Evolutionary conservation across 2,113 vertebrate genomes (phyloP).

Genomic region (Hemichromis elongatus): DNA sequence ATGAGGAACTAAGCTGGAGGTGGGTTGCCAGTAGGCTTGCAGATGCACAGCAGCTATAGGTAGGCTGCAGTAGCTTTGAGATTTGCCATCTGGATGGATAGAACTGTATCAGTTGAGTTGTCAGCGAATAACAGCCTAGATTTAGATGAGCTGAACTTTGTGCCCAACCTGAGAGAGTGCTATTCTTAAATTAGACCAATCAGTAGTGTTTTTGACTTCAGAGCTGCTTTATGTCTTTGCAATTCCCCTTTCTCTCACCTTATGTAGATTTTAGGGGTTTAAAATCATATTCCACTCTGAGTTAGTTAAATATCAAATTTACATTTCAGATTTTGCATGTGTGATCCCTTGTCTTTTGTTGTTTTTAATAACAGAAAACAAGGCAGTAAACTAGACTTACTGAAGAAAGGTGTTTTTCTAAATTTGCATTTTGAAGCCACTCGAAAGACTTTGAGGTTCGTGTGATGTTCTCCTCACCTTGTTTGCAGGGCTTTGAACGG

Average conservation of each 20-base stretch:
- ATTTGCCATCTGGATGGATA: background rate
- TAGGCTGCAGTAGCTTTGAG: background rate
- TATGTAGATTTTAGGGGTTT: background rate
- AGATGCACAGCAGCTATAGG: background rate
- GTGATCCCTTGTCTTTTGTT: background rate
- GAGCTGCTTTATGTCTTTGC: background rate
- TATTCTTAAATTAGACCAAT: background rate
- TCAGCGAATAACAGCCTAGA: background rate
- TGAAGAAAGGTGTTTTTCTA: background rate
- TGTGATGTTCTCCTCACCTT: slow-evolving; percentile 8
- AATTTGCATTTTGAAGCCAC: background rate
- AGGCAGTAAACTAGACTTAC: background rate
- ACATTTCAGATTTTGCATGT: background rate
- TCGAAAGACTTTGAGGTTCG: background rate
- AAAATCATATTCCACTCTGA: background rate
- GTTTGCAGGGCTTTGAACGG: slow-evolving; percentile 1
- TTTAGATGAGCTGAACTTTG: background rate
- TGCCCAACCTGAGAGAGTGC: background rate
- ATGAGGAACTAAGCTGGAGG: background rate
- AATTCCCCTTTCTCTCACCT: background rate
- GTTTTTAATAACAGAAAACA: background rate
- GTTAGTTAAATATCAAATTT: background rate
- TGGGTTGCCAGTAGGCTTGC: background rate
- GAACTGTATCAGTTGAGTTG: background rate
- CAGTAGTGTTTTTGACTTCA: background rate